Evolutionary conservation across 2,113 vertebrate species (phyloP), one percentile per base, ranked within the genome.

Genomic region (Sapajus apella): DNA sequence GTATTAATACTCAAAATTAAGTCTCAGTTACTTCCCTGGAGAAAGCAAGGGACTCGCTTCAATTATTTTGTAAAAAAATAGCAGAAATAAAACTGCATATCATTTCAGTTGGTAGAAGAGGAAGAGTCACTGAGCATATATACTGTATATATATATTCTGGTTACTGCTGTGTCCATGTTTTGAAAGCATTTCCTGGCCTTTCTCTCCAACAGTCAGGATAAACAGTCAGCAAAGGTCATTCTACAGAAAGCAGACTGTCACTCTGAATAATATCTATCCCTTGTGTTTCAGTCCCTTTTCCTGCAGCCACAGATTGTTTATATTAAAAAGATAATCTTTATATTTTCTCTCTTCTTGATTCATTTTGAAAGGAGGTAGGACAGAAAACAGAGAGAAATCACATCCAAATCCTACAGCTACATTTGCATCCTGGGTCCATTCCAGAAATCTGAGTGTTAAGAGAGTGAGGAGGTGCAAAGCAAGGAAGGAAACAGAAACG

Each of bases 371-470:
- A 85, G 77, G 58, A 84, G n/a, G n/a, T 37, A n/a, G 47, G 8
- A 7, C 87, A 86, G 32, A 56, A 35, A 89, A 73, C 87, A 64
- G 9, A 86, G 64, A 68, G 43, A 35, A 43, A 66, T 20, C 20
- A 9, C 77, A 40, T 87, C 90, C 30, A 76, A 95, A 70, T 76
- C 79, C 73, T 3, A 2, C 16, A 45, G 79, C 14, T 68, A 14
- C 66, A 58, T 75, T 84, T 40, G 50, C 17, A 68, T 23, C 40
- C 87, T 81, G 90, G 64, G 37, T 87, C 43, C 64, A 3, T 72
- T 92, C 96, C 95, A 94, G 87, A 90, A 87, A 92, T 43, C 56
- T 8, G 20, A 90, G 87, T 47, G 89, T 90, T 68, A 25, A 64
- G 73, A 89, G 77, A 89, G 14, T 68, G 79, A 95, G 30, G 89